These are phyloP conservation scores for Oligia fasciuncula DNA, from an alignment of 2,888 invertebrate genomes.

Conservation along the genomic window DNA sequence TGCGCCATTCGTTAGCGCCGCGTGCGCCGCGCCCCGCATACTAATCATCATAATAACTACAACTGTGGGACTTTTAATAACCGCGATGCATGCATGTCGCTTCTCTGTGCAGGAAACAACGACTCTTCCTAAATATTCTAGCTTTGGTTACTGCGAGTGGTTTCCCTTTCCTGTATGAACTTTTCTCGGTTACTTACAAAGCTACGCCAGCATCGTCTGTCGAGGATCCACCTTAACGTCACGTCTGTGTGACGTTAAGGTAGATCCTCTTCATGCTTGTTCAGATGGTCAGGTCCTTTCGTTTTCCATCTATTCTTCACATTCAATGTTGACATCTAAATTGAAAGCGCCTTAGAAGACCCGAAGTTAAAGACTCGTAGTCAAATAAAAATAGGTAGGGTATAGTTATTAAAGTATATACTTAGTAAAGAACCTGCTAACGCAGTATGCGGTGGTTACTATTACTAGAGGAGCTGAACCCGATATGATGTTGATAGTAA, in stretches of 20 bases:
- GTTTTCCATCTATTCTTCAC: not conserved
- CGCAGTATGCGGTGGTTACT: not conserved
- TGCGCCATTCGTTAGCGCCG: conserved; percentile 63
- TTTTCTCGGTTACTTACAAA: not conserved
- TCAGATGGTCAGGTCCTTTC: not conserved
- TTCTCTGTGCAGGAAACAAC: conserved; percentile 1
- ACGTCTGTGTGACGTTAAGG: not conserved
- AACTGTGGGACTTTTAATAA: conserved; percentile 50
- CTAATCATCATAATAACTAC: conserved; percentile 68
- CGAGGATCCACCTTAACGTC: too few species aligned
- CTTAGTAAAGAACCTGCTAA: not conserved
- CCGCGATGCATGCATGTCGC: conserved; percentile 52
- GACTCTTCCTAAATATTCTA: not conserved
- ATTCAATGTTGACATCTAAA: not conserved
- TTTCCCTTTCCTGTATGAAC: not conserved
- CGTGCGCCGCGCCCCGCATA: conserved; percentile 60
- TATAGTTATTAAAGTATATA: not conserved
- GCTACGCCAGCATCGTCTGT: too few species aligned
- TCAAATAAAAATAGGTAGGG: not conserved
- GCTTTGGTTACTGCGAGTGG: not conserved
- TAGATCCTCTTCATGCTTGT: not conserved
- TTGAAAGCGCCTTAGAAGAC: not conserved
- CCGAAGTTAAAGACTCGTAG: too few species aligned
- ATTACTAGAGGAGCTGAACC: conserved; percentile 7
- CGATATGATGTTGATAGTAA: conserved; percentile 24